These are phyloP conservation scores for Eumerus sabulonum DNA, from an alignment of 2,888 invertebrate species.

Conservation along the genomic window DNA sequence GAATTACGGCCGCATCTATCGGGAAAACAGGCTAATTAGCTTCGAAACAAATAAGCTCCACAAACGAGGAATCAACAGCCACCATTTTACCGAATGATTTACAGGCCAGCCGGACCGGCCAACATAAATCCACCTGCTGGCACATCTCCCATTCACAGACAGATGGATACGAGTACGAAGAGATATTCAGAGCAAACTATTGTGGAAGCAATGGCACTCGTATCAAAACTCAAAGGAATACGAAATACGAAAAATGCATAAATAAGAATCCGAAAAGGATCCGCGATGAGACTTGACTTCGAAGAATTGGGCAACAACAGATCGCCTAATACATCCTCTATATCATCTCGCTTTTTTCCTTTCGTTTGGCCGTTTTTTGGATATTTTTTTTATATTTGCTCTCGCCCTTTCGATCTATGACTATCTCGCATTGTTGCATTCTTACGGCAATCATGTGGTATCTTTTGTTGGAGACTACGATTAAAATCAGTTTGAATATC, in stretches of 20 bases:
- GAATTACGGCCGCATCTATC: not conserved
- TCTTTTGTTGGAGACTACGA: conserved; percentile 65
- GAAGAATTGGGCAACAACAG: conserved; percentile 59
- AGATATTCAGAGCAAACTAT: conserved; percentile 56
- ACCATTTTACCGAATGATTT: conserved; percentile 73
- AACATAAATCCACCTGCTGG: conserved; percentile 78
- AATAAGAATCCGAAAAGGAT: conserved; percentile 54
- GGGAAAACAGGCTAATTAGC: conserved; percentile 10
- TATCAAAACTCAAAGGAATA: not conserved
- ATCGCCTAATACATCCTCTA: conserved; percentile 49
- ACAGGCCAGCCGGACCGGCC: conserved; percentile 75
- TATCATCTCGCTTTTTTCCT: conserved; percentile 39
- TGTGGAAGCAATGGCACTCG: conserved; percentile 31
- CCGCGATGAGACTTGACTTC: conserved; percentile 21
- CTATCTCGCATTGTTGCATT: not conserved
- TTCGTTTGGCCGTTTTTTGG: conserved; percentile 29
- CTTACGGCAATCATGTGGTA: conserved; percentile 36
- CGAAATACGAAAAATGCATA: conserved; percentile 29
- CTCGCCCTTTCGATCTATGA: not conserved
- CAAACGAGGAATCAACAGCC: conserved; percentile 7
- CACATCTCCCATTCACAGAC: conserved; percentile 69
- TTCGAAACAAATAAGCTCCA: conserved; percentile 45
- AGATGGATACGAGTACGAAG: conserved; percentile 18
- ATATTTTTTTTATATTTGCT: conserved; percentile 2
- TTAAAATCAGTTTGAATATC: conserved; percentile 66